Percentiles rank a stretch among this genome's conserved stretches.
phyloP scores from a whole-genome alignment of 1,140 invertebrate genomes.

The Heliothis virescens region DNA sequence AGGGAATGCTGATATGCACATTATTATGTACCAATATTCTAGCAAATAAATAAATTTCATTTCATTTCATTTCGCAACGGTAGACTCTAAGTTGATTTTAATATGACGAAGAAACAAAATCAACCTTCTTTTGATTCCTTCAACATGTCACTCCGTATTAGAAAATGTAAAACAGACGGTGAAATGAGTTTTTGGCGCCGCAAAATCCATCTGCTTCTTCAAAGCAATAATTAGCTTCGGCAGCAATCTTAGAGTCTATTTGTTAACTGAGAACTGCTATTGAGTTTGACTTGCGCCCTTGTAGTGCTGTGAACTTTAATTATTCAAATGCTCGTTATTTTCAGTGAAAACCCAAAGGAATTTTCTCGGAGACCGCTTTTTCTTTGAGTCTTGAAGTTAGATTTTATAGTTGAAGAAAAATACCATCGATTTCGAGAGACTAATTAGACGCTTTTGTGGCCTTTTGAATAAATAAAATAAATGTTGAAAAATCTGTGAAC shows the following conservation, averaged over 20 bases:
- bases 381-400: neutral
- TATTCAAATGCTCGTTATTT: neutral
- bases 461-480: too few relatives aligned
- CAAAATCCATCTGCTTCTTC: conserved; percentile 52
- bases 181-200: conserved; percentile 64
- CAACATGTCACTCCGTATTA: conserved; percentile 50
- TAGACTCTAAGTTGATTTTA: too few relatives aligned
- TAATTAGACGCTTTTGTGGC: too few relatives aligned
- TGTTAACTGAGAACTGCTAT: conserved; percentile 40
- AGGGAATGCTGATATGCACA: too few relatives aligned
- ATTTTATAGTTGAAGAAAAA: too few relatives aligned
- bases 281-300: conserved; percentile 17
- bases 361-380: neutral
- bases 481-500: too few relatives aligned
- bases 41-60: too few relatives aligned
- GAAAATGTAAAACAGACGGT: conserved; percentile 66
- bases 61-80: too few relatives aligned
- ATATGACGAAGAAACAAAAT: too few relatives aligned
- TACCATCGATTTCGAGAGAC: too few relatives aligned
- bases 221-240: conserved; percentile 55
- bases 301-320: conserved; percentile 12
- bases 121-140: neutral
- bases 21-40: too few relatives aligned
- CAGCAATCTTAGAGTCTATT: conserved; percentile 44
- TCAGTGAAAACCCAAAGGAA: neutral